Evolutionary conservation across 2,888 invertebrate species (phyloP).

Genomic region (Ormyrus labotus): DNA sequence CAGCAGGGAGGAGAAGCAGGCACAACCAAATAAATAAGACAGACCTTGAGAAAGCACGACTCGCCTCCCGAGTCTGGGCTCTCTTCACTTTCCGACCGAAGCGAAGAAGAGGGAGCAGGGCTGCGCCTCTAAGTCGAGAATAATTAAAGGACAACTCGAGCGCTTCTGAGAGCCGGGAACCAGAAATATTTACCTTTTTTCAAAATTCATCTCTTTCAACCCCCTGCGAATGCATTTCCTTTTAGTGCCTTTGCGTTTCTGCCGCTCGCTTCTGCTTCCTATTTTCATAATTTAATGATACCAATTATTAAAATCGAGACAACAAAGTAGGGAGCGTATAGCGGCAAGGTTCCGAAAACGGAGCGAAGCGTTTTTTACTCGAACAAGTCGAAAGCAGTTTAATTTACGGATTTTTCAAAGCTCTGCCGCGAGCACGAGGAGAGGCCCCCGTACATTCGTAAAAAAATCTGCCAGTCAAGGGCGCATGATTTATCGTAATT

Average conservation of each 20-base stretch:
- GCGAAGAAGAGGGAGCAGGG: not conserved
- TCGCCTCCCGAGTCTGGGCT: conserved; percentile 3
- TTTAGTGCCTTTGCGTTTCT: not conserved
- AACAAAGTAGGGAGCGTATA: too few species aligned
- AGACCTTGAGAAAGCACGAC: conserved; percentile 49
- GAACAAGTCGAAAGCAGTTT: too few species aligned
- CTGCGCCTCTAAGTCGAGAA: conserved; percentile 43
- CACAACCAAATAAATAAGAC: conserved; percentile 53
- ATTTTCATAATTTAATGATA: too few species aligned
- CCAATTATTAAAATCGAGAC: too few species aligned
- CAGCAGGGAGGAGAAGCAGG: conserved; percentile 3
- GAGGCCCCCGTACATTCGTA: too few species aligned
- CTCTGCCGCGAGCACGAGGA: too few species aligned
- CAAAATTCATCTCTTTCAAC: conserved; percentile 32
- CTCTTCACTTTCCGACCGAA: not conserved
- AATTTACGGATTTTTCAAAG: too few species aligned
- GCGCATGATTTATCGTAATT: conserved; percentile 38
- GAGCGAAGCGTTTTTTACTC: too few species aligned
- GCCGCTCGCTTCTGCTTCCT: not conserved
- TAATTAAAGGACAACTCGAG: conserved; percentile 54
- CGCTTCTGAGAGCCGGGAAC: conserved; percentile 7
- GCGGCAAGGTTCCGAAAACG: too few species aligned
- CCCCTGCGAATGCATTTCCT: not conserved
- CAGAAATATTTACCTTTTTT: conserved; percentile 48
- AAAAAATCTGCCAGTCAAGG: not conserved